Evolutionary conservation across 2,113 vertebrate species (phyloP).

Genomic region (Chiloscyllium plagiosum): DNA sequence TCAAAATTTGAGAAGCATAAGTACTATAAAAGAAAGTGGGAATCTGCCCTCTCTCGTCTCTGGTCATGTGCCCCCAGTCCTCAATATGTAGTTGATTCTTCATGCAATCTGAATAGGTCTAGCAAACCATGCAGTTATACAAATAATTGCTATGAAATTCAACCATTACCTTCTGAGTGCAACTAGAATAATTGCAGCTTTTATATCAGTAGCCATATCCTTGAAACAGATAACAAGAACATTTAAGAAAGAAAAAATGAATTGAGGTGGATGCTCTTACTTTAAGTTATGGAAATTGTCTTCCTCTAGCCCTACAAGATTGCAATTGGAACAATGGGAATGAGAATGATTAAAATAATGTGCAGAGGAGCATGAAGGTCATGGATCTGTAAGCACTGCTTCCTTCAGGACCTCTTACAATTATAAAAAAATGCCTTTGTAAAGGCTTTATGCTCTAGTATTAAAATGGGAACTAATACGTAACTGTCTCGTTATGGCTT

Average conservation of each 20-base stretch:
- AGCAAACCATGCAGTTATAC: background rate
- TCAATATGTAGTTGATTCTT: background rate
- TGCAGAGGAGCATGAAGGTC: background rate
- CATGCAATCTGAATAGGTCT: background rate
- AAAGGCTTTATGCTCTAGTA: background rate
- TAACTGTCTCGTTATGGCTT: background rate
- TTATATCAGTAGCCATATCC: background rate
- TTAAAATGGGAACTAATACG: background rate
- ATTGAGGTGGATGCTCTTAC: background rate
- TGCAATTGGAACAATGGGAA: background rate
- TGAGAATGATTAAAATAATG: background rate
- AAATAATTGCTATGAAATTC: conserved; percentile 12
- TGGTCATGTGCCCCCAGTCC: background rate
- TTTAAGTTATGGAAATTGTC: background rate
- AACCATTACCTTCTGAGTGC: background rate
- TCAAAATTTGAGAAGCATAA: background rate
- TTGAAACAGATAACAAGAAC: background rate
- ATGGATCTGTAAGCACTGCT: background rate
- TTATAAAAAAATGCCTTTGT: background rate
- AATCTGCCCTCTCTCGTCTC: background rate
- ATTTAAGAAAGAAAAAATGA: background rate
- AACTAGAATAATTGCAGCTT: background rate
- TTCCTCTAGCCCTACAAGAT: background rate
- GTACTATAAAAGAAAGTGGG: background rate
- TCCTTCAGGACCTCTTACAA: background rate